Base-by-base conservation (phyloP, 2,113 vertebrate species). In the Romanogobio albipinnatus region DNA sequence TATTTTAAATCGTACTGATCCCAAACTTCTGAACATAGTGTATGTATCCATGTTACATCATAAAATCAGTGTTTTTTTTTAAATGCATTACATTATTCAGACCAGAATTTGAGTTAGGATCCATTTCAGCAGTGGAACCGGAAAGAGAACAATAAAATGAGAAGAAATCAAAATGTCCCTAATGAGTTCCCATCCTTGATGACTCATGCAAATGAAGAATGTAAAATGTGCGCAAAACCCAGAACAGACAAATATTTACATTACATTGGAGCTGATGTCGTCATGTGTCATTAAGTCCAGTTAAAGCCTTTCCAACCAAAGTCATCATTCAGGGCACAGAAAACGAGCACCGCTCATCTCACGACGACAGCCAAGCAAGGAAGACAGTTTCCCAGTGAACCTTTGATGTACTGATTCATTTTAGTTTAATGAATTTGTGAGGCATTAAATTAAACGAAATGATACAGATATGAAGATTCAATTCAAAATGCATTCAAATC, bases 251-350 rank as follows among this genome's bases (percentile, higher is more conserved):
- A 88, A 94, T 95, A 94, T 94, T 95, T 94, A 94, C 94, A 95
- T 94, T 89, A 89, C 53, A 86, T 95, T 96, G 95, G 94, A 95
- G 94, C 95, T 95, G 90, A 94, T 88, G 93, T 91, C 59, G 92
- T 92, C 92, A 95, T 90, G 93, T 81, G 90, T 96, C 96, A 97
- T 97, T 97, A 96, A 95, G 93, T 96, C 91, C 90, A 91, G 92
- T 90, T 90, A 91, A 93, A 93, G 93, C 84, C 4, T 91, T 91
- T 91, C 93, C 95, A 94, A 92, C 89, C 92, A 87, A 93, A 94
- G 90, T 92, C 93, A 89, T 24, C 71, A 75, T 76, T 78, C 36
- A 7, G 90, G 91, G 86, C 91, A 92, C 92, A 89, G 87, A 93
- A 93, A 95, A 94, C 91, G 92, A 94, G 94, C 92, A 92, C 90